Evolutionary conservation across 2,113 vertebrate genomes (phyloP).

Genomic region (Meleagris gallopavo): DNA sequence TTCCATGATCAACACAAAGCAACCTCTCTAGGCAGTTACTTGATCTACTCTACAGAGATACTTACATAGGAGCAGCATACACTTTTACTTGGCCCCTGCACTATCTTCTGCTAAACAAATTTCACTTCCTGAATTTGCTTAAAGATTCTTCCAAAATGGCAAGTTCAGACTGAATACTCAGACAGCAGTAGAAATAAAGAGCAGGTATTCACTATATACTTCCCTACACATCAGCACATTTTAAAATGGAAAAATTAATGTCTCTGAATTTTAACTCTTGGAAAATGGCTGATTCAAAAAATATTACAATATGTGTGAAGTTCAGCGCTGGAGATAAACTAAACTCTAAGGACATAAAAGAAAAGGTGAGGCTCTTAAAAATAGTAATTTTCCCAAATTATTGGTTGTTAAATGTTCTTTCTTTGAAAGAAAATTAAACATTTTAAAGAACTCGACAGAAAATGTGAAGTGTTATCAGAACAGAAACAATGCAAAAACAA

Average conservation of each 20-base stretch:
- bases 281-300: not conserved
- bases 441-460: constrained; percentile 18
- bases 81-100: not conserved
- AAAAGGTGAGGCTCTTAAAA: not conserved
- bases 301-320: not conserved
- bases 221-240: not conserved
- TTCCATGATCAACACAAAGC: not conserved
- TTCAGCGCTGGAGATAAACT: not conserved
- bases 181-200: not conserved
- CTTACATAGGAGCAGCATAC: not conserved
- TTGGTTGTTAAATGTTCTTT: not conserved
- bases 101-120: not conserved
- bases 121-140: not conserved
- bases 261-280: not conserved
- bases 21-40: not conserved
- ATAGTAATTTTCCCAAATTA: not conserved
- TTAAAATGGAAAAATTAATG: not conserved
- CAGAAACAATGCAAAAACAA: not conserved
- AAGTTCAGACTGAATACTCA: not conserved
- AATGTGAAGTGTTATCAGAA: not conserved
- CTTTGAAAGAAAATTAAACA: not conserved
- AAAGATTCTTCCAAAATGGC: not conserved
- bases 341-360: not conserved
- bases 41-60: not conserved
- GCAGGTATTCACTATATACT: not conserved